phyloP scores from a whole-genome alignment of 2,888 invertebrate genomes.

The Pyrgus malvae region DNA sequence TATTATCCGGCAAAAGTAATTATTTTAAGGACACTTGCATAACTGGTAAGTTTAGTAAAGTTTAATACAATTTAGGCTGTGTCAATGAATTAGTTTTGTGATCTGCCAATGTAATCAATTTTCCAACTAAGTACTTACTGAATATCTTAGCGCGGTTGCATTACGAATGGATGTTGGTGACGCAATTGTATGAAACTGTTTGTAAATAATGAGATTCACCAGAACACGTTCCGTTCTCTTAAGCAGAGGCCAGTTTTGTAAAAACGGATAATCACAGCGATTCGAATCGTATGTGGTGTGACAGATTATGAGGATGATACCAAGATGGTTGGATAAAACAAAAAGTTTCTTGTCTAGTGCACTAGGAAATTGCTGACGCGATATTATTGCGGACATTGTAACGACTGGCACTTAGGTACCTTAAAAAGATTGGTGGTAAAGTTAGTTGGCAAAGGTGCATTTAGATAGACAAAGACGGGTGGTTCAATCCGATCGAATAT shows the following conservation, averaged over 20 bases:
- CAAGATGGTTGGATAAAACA: not conserved
- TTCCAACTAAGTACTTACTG: not conserved
- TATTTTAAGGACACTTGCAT: not conserved
- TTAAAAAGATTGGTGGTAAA: too few relatives aligned
- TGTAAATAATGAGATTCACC: constrained; percentile 23
- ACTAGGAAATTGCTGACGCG: too few relatives aligned
- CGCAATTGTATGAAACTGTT: constrained; percentile 12
- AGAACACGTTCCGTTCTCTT: constrained; percentile 23
- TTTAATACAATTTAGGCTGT: not conserved
- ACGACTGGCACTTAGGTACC: too few relatives aligned
- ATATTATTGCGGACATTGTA: too few relatives aligned
- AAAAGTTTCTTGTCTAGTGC: too few relatives aligned
- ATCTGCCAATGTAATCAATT: constrained; percentile 6
- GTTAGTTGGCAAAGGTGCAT: too few relatives aligned
- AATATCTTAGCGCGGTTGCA: not conserved
- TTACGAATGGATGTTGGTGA: constrained; percentile 9
- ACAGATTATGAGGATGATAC: constrained; percentile 4
- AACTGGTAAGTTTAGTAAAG: constrained; percentile 1
- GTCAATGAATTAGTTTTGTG: not conserved
- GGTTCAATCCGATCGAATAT: too few relatives aligned
- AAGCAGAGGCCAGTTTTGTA: constrained; percentile 19
- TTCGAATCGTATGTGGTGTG: constrained; percentile 2
- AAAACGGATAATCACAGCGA: constrained; percentile 4
- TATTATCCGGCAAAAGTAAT: too few relatives aligned
- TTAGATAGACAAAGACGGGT: too few relatives aligned